Evolutionary conservation across 2,113 vertebrate genomes (phyloP).

Genomic region (Guaruba guarouba): DNA sequence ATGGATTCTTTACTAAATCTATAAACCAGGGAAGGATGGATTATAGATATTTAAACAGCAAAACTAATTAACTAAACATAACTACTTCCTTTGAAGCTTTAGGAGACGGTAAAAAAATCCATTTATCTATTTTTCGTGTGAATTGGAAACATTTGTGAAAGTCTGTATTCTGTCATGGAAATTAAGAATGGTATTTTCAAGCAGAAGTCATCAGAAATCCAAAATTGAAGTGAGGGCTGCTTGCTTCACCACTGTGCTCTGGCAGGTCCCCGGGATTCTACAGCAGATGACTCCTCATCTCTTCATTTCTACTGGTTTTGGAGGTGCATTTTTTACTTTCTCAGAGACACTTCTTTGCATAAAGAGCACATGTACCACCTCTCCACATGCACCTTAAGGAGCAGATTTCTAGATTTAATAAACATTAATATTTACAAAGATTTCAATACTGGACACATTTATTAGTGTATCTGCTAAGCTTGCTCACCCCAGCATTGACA

Average conservation of each 20-base stretch:
- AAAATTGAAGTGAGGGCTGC: neutral
- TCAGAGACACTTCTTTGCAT: neutral
- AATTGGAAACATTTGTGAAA: constrained; percentile 28
- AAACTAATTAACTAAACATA: constrained; percentile 52
- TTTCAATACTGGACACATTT: neutral
- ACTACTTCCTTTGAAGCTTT: constrained; percentile 42
- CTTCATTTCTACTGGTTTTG: neutral
- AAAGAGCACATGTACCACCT: neutral
- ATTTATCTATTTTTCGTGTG: constrained; percentile 30
- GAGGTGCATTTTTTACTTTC: neutral
- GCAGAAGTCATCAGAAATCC: neutral
- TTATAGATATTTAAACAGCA: constrained; percentile 29
- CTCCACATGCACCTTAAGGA: neutral
- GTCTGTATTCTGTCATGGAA: neutral
- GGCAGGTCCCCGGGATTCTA: neutral
- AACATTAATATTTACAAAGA: neutral
- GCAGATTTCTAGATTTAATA: neutral
- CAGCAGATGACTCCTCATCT: neutral
- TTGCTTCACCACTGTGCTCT: neutral
- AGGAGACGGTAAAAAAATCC: neutral
- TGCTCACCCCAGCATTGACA: neutral
- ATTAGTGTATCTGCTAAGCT: neutral
- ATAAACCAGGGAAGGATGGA: neutral
- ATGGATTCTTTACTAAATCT: constrained; percentile 35
- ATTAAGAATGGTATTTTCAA: neutral